Base-by-base conservation (phyloP, 2,113 vertebrate species). In the Cyanistes caeruleus region DNA sequence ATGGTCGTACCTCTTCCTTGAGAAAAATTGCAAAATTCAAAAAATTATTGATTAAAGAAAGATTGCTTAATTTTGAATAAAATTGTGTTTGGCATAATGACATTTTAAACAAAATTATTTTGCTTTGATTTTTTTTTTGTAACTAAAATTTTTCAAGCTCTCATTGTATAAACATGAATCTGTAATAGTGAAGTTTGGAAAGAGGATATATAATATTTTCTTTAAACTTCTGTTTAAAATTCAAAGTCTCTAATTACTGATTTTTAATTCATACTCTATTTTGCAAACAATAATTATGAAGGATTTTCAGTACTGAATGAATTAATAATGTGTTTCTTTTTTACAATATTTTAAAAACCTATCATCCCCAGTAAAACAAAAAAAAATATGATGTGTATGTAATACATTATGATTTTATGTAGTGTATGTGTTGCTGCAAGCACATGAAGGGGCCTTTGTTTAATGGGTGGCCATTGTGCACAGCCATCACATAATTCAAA, bases 371-470 rank as follows among this genome's bases (percentile, higher is more conserved):
- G 7, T 43, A 68, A 89, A 74, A 75, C 60, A 27, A 39, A 39
- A 25, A 1, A 16, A 30, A 9, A 9, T 51, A 22, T 37, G 8
- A 16, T 0, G 0, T 12, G 7, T 44, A n/a, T 37, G 31, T 58
- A 74, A 62, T 28, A 44, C 2, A 8, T 19, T 13, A 6, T 68
- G 13, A 0, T 33, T 93, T 82, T 64, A 17, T 24, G 33, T 10
- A 52, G 2, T 13, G 18, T 21, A 55, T 0, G 0, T 37, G 5
- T 67, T 69, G 15, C 44, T 0, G 0, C 33, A 79, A 68, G 19
- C 3, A 2, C 16, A 75, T 84, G 58, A 77, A 77, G 15, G 41
- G 5, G 4, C 44, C 31, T 84, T 78, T 84, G 7, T 84, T 78
- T 75, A 93, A 52, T 75, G 56, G 17, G 58, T 76, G n/a, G 17